A percentile compares a stretch with the other conserved stretches of the same genome.
These are phyloP conservation scores for Mus minutoides DNA, from an alignment of 2,797 vertebrate species.

Conservation along the genomic window DNA sequence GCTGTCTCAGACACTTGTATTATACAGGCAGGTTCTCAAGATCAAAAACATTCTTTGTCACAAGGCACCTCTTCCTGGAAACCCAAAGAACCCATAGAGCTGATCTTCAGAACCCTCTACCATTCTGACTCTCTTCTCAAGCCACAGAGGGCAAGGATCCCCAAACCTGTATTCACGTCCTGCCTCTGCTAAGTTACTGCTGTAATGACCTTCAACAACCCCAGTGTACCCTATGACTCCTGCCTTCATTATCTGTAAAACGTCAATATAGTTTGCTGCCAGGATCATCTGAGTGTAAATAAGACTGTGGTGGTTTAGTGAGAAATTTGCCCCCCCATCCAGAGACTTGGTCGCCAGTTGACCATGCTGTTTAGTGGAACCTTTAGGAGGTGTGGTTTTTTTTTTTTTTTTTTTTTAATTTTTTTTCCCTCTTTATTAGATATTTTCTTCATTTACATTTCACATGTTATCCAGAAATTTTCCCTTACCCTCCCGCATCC, in stretches of 20 bases:
- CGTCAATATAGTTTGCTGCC: background rate
- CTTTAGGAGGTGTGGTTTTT: no score
- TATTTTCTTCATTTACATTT: no score
- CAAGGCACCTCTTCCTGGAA: background rate
- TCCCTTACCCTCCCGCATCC: no score
- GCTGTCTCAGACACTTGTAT: background rate
- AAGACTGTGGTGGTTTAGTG: background rate
- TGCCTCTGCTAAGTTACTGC: background rate
- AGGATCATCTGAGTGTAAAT: background rate
- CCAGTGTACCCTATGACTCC: background rate
- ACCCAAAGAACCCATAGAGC: background rate
- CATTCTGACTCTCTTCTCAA: constrained; percentile 20
- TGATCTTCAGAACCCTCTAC: background rate
- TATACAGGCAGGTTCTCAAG: constrained; percentile 8
- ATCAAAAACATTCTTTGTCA: constrained; percentile 10
- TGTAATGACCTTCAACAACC: background rate
- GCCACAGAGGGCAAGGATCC: background rate
- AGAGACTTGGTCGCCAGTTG: background rate
- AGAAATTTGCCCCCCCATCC: background rate
- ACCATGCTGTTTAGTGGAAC: background rate
- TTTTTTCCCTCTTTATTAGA: no score
- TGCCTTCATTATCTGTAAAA: constrained; percentile 10
- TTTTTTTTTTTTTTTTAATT: no score
- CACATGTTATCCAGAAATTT: no score
- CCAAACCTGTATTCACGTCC: background rate